These are phyloP conservation scores for Leptopilina syphax DNA, from an alignment of 2,888 invertebrate species.

Conservation along the genomic window DNA sequence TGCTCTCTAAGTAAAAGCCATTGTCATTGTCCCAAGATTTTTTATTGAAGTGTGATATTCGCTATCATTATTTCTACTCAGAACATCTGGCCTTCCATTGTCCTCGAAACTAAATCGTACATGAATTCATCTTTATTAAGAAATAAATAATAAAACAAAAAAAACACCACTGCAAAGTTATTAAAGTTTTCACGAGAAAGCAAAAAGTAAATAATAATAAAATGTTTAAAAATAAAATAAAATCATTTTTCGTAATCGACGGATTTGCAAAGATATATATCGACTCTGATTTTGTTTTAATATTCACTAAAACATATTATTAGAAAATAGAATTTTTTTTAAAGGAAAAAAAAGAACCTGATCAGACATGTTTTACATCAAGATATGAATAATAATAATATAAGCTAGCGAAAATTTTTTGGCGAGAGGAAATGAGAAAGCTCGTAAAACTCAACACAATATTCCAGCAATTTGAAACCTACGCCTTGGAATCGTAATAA, in stretches of 20 bases:
- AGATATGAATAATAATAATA: constrained; percentile 2
- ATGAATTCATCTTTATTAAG: not conserved
- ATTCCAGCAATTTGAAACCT: constrained; percentile 23
- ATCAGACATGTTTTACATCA: too few species aligned
- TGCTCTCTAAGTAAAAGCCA: constrained; percentile 3
- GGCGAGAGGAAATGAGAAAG: constrained; percentile 17
- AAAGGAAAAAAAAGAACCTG: too few species aligned
- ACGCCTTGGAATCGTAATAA: constrained; percentile 18
- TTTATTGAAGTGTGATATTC: not conserved
- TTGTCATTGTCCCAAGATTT: constrained; percentile 6
- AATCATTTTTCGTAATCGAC: not conserved
- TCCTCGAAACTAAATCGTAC: constrained; percentile 3
- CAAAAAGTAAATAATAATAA: too few species aligned
- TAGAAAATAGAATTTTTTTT: too few species aligned
- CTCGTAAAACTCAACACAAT: constrained; percentile 27
- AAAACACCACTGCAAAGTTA: too few species aligned
- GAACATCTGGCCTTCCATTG: constrained; percentile 10
- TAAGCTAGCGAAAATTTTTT: constrained; percentile 4
- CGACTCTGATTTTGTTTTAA: too few species aligned
- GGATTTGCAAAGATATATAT: too few species aligned
- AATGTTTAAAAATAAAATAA: not conserved
- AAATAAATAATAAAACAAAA: too few species aligned
- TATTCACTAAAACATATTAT: too few species aligned
- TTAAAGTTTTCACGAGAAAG: too few species aligned
- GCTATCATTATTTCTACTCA: constrained; percentile 29